Evolutionary conservation across 2,113 vertebrate species (phyloP), one percentile per base, ranked within the genome.

Genomic region (Solea solea): DNA sequence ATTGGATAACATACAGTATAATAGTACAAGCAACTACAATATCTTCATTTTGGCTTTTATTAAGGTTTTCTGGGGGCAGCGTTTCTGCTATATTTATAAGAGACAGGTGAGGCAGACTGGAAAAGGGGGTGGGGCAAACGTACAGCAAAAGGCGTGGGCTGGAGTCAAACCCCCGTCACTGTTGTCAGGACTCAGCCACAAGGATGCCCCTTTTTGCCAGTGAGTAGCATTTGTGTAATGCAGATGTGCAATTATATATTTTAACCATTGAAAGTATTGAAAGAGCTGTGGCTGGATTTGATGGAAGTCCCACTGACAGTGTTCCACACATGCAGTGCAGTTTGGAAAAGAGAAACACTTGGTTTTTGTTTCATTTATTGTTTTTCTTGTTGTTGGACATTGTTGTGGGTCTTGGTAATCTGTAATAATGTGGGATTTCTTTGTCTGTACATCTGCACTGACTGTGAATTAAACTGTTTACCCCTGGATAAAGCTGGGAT

Each of bases 361-460:
- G 21, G 21, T 61, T 69, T 54, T 50, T 8, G 5, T n/a, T 63
- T 15, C 0, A 8, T 57, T 44, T 55, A 15, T 44, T 49, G 49
- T 9, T 34, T 39, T 63, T 41, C 56, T 50, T 50, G 41, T 25
- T 27, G 5, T 54, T 7, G 7, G 61, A 55, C 8, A 2, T 28
- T 1, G 2, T 49, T 49, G 14, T 65, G 21, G 13, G n/a, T 59
- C 62, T 77, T 80, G 71, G n/a, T 25, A 63, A 73, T 69, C 8
- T 64, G 59, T 56, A 27, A 68, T 72, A 7, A 64, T 41, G 44
- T 54, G 55, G 21, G 9, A 48, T 70, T 21, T 69, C 14, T 48
- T 62, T 58, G 59, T 63, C 64, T 16, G 1, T 60, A 59, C 42
- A 76, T 42, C 65, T 84, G 78, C 81, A 86, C 71, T 72, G 63